Evolutionary conservation across 2,888 invertebrate genomes (phyloP), one percentile per base, ranked within the genome.

Genomic region (Andrena minutula): DNA sequence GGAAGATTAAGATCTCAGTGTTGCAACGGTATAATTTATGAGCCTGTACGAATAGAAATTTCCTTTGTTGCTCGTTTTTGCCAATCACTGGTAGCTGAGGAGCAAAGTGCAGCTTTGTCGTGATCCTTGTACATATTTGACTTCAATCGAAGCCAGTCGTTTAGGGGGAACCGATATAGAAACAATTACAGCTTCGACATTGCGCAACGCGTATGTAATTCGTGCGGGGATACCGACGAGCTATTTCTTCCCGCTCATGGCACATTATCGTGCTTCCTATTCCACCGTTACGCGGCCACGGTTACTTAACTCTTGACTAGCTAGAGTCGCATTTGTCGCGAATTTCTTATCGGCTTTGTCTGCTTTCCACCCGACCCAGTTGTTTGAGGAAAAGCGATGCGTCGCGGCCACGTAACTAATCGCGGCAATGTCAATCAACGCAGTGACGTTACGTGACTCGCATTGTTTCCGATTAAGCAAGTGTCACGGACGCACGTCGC

Each of bases 381-480:
- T 26, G 71, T 56, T 53, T 23, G 51, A 66, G 71, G 75, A 61
- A 80, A 75, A 74, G 63, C 47, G 41, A 73, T 28, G 77, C 47
- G 41, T 20, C 64, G 60, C 53, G 51, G 58, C 75, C 72, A 60
- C 75, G 49, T 47, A 78, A 76, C 75, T 79, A 86, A 75, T 81
- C 77, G 28, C 75, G 64, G 73, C 80, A 82, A 83, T 78, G 79
- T 87, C 82, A 82, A 87, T 85, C 87, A 77, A 78, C 78, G 82
- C 64, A 47, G 73, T 56, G 73, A 79, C 53, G 78, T 84, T 88
- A 88, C 85, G 88, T 83, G 88, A 86, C 73, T 76, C 66, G 88
- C 86, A 88, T 88, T 88, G 88, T 88, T 88, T 85, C 73, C 86
- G 75, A 84, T 35, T 53, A 75, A 82, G 88, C 83, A 82, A 83